Conservation (phyloP, 2,113 vertebrate species). For the Saguinus imperator region DNA sequence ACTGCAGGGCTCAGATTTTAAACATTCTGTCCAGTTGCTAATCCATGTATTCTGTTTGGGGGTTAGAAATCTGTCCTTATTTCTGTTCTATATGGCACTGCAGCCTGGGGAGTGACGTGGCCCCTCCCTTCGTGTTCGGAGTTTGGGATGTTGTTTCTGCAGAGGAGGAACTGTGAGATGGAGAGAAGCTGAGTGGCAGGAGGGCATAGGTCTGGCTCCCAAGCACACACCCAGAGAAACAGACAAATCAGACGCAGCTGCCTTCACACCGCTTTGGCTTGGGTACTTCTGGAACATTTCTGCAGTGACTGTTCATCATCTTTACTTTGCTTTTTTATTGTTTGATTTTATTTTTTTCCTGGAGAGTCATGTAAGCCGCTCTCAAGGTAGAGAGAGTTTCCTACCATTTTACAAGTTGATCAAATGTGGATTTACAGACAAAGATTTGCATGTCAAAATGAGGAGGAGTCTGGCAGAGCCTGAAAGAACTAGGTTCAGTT, state of each 20-base stretch:
- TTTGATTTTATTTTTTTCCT: neutral
- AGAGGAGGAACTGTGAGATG: neutral
- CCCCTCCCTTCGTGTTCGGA: neutral
- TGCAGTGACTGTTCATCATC: neutral
- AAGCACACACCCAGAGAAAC: neutral
- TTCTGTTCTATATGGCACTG: neutral
- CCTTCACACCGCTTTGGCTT: neutral
- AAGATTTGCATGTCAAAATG: neutral
- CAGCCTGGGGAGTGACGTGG: accelerated
- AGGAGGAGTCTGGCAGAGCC: neutral
- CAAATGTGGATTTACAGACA: neutral
- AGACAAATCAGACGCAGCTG: conserved; percentile 5
- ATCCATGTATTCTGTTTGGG: neutral
- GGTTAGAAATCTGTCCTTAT: neutral
- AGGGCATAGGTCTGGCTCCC: neutral
- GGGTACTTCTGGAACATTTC: neutral
- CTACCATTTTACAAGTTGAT: neutral
- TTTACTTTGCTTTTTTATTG: neutral
- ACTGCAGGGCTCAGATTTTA: neutral
- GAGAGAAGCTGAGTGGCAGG: neutral
- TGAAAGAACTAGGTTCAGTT: neutral
- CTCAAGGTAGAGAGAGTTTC: neutral
- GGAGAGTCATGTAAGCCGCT: neutral
- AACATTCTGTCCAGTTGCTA: neutral
- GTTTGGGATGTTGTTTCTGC: neutral